A percentile compares a stretch with the other conserved stretches of the same genome.
Conservation (phyloP, 2,113 vertebrate species). For the Stegostoma tigrinum region DNA sequence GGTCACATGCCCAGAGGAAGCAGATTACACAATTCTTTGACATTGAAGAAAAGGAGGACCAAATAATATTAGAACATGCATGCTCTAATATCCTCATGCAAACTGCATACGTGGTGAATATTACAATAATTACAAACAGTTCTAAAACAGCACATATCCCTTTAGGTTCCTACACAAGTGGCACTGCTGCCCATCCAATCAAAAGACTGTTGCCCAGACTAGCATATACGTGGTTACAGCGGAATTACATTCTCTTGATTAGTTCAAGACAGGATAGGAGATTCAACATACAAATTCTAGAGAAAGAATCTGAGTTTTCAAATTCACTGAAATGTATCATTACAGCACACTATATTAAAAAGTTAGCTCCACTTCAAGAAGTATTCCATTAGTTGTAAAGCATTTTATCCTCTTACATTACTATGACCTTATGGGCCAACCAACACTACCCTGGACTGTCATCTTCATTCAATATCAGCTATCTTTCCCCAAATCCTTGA, state of each 20-base stretch:
- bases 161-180: not conserved
- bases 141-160: not conserved
- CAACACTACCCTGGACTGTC: not conserved
- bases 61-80: slow-evolving; percentile 19
- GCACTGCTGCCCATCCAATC: not conserved
- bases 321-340: not conserved
- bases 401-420: not conserved
- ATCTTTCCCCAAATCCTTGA: not conserved
- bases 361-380: not conserved
- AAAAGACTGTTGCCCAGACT: not conserved
- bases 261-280: not conserved
- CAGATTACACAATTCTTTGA: not conserved
- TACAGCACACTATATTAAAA: not conserved
- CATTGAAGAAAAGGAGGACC: not conserved
- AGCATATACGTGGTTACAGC: not conserved
- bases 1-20: not conserved
- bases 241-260: not conserved
- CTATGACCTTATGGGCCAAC: not conserved
- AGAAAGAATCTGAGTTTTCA: not conserved
- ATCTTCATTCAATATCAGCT: not conserved
- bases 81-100: slow-evolving; percentile 23
- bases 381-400: not conserved
- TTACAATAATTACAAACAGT: not conserved
- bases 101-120: not conserved
- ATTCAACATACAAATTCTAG: not conserved